Conservation (phyloP, 2,797 vertebrate genomes). For the Anguilla obscura region DNA sequence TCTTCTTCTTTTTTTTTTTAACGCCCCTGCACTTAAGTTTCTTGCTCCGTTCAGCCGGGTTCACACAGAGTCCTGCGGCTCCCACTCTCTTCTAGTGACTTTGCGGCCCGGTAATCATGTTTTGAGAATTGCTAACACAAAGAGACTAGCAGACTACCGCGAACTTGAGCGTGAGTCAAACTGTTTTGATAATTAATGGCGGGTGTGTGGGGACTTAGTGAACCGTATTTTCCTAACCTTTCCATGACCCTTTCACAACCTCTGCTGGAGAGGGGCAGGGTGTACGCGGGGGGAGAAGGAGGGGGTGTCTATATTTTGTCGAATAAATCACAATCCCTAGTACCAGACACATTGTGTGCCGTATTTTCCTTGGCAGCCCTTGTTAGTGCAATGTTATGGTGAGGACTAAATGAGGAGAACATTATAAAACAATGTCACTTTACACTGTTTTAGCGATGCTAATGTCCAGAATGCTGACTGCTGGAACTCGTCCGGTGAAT, state of each 20-base stretch:
- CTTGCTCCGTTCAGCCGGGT: not conserved
- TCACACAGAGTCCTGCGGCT: not conserved
- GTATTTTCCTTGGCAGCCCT: constrained; percentile 29
- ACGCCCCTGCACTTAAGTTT: not conserved
- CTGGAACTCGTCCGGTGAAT: not conserved
- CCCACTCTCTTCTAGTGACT: not conserved
- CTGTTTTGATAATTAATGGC: constrained; percentile 38
- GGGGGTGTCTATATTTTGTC: not conserved
- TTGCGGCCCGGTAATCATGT: not conserved
- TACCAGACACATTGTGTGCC: constrained; percentile 18
- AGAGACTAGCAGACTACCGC: constrained; percentile 29
- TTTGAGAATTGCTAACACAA: constrained; percentile 1
- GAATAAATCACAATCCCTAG: constrained; percentile 31
- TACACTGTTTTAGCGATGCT: not conserved
- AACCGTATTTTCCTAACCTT: constrained; percentile 34
- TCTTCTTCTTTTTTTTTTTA: not conserved
- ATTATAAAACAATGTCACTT: not conserved
- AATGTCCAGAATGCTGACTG: not conserved
- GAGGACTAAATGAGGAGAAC: constrained; percentile 1
- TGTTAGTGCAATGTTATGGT: not conserved
- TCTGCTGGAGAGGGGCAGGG: not conserved
- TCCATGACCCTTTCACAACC: constrained; percentile 21
- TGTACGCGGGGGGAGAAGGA: not conserved
- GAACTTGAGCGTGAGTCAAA: constrained; percentile 22
- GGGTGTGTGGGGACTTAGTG: constrained; percentile 7